Conservation (phyloP, 2,113 vertebrate species). For the Serinus canaria region DNA sequence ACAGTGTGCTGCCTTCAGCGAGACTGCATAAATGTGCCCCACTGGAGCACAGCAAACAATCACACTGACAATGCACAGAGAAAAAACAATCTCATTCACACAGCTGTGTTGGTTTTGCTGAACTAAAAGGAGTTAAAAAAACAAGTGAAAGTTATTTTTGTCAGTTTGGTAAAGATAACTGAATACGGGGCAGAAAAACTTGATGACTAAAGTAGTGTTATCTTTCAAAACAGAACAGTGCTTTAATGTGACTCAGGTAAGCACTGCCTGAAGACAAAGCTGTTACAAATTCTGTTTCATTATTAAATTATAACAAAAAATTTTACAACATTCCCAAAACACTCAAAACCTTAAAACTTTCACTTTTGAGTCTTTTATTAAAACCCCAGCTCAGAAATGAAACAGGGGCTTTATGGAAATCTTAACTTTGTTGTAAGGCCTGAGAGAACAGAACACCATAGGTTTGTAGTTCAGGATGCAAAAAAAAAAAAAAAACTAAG, state of each 20-base stretch:
- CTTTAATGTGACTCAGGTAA: not conserved
- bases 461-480: not conserved
- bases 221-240: not conserved
- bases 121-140: slow-evolving; percentile 18
- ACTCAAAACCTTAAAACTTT: not conserved
- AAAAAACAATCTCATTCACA: not conserved
- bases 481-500: not conserved
- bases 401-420: not conserved
- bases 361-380: not conserved
- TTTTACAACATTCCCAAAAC: not conserved
- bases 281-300: not conserved
- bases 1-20: rapidly evolving
- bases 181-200: not conserved
- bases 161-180: not conserved
- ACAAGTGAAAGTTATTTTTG: slow-evolving; percentile 9
- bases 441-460: not conserved
- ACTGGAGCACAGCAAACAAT: not conserved
- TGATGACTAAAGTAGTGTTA: not conserved
- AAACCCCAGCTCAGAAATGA: not conserved
- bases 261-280: not conserved
- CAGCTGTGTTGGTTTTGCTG: slow-evolving; percentile 19
- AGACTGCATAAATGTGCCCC: not conserved
- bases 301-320: not conserved
- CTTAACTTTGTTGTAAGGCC: not conserved
- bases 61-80: not conserved